Evolutionary conservation across 2,113 vertebrate species (phyloP).

Genomic region (Laticauda colubrina): DNA sequence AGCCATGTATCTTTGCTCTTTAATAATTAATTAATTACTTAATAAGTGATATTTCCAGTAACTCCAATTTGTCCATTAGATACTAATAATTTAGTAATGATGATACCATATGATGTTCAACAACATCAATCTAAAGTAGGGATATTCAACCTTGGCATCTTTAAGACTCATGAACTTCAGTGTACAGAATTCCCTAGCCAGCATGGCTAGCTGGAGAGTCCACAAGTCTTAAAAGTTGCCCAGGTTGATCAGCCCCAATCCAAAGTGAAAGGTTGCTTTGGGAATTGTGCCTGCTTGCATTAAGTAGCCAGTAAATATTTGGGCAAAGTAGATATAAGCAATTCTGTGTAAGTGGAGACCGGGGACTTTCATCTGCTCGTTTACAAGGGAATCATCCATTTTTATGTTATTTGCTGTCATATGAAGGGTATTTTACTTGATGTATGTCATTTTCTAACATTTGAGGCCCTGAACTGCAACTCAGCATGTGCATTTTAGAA

Average conservation of each 20-base stretch:
- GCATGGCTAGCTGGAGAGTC: neutral
- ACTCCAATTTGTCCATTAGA: neutral
- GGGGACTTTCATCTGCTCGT: neutral
- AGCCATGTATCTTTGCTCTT: neutral
- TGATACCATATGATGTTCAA: neutral
- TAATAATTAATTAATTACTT: neutral
- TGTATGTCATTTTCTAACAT: neutral
- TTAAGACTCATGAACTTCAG: neutral
- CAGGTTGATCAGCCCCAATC: neutral
- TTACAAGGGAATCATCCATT: neutral
- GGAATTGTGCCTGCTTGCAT: neutral
- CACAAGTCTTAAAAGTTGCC: no score
- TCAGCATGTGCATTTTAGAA: neutral
- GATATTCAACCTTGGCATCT: neutral
- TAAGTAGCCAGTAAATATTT: neutral
- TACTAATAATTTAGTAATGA: neutral
- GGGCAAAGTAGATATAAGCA: neutral
- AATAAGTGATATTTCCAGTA: constrained; percentile 1
- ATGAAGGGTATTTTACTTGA: neutral
- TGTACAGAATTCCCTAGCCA: neutral
- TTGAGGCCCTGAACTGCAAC: neutral
- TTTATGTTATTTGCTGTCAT: neutral
- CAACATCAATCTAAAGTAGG: neutral
- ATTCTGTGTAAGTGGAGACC: neutral
- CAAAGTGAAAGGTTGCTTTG: neutral